Base-by-base conservation (phyloP, 2,888 invertebrate genomes). In the Dorcus parallelipipedus region DNA sequence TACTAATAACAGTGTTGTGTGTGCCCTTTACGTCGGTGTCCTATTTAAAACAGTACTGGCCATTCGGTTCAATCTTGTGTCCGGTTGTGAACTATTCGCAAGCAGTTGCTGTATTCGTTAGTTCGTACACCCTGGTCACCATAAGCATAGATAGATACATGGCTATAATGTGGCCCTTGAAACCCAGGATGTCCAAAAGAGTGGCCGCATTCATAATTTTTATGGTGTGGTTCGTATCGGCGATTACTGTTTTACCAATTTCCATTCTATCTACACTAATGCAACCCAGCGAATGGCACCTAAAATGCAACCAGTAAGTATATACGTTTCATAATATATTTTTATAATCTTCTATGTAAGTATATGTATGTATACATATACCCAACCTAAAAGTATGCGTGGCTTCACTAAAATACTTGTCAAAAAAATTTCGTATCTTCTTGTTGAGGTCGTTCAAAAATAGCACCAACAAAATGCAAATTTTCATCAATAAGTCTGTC, bases 91-190 rank as follows among this genome's bases (percentile, higher is more conserved):
- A 89, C 77, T 94, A 89, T 76, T 86, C 89, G 1, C 93, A 93
- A 78, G 89, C 88, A 1, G 86, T 90, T 48, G 90, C 90, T 9
- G 92, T 90, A 62, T 81, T 90, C 65, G 90, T 95, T 59, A 92
- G 92, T 73, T 93, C 95, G 2, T 95, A 95, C 75, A 95, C 95
- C 0, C 77, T 96, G 69, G 88, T 96, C 38, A 94, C 94, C 40
- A 93, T 96, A 73, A 93, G 94, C 65, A 85, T 93, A 54, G 95
- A 96, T 79, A 85, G 95, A 14, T 96, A 93, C 73, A 87, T 93
- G 76, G 93, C 93, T 52, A 95, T 96, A 61, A 89, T 95, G 85
- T 89, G 91, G 81, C 95, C 95, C 0, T 76, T 96, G 54, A 83
- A 87, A 66, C 93, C 93, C 1, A 82, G 93, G 42, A 84, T 94